phyloP scores from a whole-genome alignment of 2,888 invertebrate species.

The Xestoiulus laeticollis region DNA sequence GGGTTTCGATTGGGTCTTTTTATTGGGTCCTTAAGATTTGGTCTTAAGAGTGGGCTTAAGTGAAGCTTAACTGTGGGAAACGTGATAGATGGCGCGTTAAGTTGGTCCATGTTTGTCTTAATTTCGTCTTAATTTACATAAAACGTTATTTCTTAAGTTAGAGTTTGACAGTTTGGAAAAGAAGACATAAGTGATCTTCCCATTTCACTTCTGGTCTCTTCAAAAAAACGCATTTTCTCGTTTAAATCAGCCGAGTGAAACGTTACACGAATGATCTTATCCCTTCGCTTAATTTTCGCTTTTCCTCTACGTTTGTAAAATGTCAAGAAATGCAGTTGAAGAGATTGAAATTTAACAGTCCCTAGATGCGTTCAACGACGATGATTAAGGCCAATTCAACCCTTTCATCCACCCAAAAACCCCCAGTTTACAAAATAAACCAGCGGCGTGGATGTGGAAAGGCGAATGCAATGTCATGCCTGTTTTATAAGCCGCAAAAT shows the following conservation, averaged over 20 bases:
- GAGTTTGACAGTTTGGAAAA: neutral
- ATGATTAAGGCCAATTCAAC: too few relatives aligned
- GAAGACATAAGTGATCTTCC: neutral
- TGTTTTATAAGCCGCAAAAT: neutral
- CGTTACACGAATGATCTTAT: neutral
- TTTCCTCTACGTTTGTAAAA: neutral
- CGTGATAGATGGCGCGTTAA: neutral
- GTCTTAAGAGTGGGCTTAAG: neutral
- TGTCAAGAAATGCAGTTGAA: neutral
- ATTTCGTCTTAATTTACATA: slow-evolving; percentile 9
- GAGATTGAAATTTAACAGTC: slow-evolving; percentile 1
- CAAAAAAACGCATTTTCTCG: neutral
- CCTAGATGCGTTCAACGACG: neutral
- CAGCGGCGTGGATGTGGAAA: neutral
- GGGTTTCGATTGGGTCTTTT: neutral
- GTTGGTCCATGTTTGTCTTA: neutral
- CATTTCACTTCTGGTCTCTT: neutral
- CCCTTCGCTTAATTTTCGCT: neutral
- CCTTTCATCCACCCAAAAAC: too few relatives aligned
- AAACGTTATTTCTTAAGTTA: neutral
- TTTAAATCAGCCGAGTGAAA: slow-evolving; percentile 9
- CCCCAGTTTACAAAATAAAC: neutral
- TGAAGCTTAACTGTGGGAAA: neutral
- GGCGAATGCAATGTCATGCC: neutral
- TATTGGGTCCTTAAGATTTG: neutral